Evolutionary conservation across 2,797 vertebrate genomes (phyloP).

Genomic region (Erethizon dorsatum): DNA sequence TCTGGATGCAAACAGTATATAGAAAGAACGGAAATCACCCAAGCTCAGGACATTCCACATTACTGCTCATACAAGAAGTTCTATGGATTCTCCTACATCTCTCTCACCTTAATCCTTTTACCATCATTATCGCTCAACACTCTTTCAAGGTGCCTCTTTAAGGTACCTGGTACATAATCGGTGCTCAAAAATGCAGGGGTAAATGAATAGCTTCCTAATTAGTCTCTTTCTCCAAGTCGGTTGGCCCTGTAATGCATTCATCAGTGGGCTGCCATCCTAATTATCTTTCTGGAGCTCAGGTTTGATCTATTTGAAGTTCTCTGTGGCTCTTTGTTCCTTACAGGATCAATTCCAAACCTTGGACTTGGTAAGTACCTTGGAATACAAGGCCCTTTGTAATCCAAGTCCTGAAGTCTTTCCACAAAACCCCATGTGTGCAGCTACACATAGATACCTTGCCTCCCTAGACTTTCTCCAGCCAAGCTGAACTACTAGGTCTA

Average conservation of each 20-base stretch:
- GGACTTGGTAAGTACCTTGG: not conserved
- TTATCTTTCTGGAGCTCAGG: not conserved
- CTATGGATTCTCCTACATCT: not conserved
- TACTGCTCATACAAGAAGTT: not conserved
- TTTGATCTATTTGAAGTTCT: conserved; percentile 28
- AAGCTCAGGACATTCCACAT: not conserved
- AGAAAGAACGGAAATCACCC: conserved; percentile 19
- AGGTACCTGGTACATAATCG: not conserved
- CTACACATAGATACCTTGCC: no score
- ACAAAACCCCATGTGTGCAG: not conserved
- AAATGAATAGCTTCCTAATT: not conserved
- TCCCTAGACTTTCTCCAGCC: not conserved
- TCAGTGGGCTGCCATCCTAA: not conserved
- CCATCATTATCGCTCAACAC: not conserved
- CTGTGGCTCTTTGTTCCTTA: not conserved
- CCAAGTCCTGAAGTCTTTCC: not conserved
- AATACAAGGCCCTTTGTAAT: not conserved
- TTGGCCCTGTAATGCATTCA: not conserved
- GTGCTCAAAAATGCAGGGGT: not conserved
- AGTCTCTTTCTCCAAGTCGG: not conserved
- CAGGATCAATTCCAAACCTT: conserved; percentile 49
- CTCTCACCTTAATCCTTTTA: not conserved
- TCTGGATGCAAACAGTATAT: not conserved
- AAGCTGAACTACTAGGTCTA: not conserved
- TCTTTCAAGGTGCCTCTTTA: not conserved